Evolutionary conservation across 2,888 invertebrate species (phyloP).

Genomic region (Nowickia ferox): DNA sequence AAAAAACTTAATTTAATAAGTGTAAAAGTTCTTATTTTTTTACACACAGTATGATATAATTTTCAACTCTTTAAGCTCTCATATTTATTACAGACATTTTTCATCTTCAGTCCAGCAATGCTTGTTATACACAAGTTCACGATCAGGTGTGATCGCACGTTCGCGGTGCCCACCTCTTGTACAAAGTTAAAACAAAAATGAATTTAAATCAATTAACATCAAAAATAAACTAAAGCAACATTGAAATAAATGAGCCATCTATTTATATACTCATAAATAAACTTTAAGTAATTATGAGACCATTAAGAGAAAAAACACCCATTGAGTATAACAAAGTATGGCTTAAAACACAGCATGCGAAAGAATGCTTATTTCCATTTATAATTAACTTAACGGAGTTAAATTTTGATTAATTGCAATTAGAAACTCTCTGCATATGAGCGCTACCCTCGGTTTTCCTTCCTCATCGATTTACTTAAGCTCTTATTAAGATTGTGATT

Average conservation of each 20-base stretch:
- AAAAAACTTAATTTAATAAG: no score
- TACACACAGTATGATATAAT: no score
- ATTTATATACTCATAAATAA: background rate
- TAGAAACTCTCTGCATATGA: constrained; percentile 48
- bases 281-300: constrained; percentile 4
- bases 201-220: constrained; percentile 10
- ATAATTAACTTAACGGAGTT: constrained; percentile 56
- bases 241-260: background rate
- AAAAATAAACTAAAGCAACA: background rate
- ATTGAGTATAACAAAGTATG: constrained; percentile 11
- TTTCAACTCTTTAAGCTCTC: no score
- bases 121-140: no score
- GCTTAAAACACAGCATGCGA: constrained; percentile 50
- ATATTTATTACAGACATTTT: no score
- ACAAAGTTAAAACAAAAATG: no score
- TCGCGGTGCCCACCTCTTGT: no score
- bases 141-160: no score
- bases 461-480: constrained; percentile 7
- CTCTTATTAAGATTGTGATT: constrained; percentile 47
- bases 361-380: constrained; percentile 26
- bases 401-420: constrained; percentile 66
- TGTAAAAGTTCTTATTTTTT: no score
- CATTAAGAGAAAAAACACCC: constrained; percentile 39
- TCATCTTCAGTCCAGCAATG: no score
- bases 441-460: background rate